Evolutionary conservation across 2,797 vertebrate genomes (phyloP).

Genomic region (Sebastes itinus): DNA sequence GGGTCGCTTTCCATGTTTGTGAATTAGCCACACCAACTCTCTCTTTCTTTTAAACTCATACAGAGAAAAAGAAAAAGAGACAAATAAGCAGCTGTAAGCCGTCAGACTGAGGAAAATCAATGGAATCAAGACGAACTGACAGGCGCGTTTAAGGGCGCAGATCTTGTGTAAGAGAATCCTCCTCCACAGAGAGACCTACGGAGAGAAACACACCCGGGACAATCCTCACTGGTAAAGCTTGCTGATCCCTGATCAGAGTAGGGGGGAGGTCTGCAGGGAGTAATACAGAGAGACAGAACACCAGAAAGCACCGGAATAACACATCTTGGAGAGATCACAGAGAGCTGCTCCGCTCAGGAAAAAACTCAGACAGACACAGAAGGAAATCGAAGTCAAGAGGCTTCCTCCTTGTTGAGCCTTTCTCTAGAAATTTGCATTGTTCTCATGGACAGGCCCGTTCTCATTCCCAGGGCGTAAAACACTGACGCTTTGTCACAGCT

Average conservation of each 20-base stretch:
- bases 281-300: conserved; percentile 57
- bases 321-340: conserved; percentile 56
- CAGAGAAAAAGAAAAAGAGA: background rate
- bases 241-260: conserved; percentile 75
- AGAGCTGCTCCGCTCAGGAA: conserved; percentile 18
- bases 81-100: conserved; percentile 43
- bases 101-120: conserved; percentile 60
- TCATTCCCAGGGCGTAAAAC: too few relatives aligned
- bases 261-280: conserved; percentile 64
- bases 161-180: conserved; percentile 78
- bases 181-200: conserved; percentile 65
- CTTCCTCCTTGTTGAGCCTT: conserved; percentile 2
- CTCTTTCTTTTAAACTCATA: background rate
- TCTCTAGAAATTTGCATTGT: conserved; percentile 18
- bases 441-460: background rate
- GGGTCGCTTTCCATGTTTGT: conserved; percentile 43
- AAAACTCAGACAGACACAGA: conserved; percentile 27
- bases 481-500: too few relatives aligned
- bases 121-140: conserved; percentile 86
- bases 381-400: conserved; percentile 44
- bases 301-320: conserved; percentile 48
- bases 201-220: conserved; percentile 59
- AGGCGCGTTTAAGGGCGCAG: conserved; percentile 83
- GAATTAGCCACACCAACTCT: conserved; percentile 19
- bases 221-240: conserved; percentile 60